Percentiles rank a stretch among this genome's conserved stretches.
phyloP scores from a whole-genome alignment of 2,113 vertebrate genomes.

The Anoura caudifer region DNA sequence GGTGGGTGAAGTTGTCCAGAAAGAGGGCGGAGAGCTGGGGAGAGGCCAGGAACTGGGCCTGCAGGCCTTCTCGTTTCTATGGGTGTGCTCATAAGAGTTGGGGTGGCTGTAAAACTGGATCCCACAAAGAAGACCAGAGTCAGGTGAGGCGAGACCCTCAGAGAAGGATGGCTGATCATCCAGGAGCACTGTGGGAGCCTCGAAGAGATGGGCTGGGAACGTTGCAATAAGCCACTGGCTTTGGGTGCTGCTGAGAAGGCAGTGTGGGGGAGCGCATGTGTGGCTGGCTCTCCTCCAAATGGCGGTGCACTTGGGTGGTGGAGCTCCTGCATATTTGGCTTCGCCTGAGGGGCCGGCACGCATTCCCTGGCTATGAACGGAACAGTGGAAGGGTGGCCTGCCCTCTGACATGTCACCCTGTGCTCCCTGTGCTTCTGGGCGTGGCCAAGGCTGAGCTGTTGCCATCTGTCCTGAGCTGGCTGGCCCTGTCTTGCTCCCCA shows the following conservation, averaged over 20 bases:
- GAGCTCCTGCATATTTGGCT: background rate
- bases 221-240: background rate
- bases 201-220: background rate
- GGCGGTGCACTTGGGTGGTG: background rate
- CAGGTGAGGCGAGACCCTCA: background rate
- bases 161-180: background rate
- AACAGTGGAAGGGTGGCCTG: background rate
- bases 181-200: background rate
- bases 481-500: background rate
- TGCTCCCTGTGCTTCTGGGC: background rate
- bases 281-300: background rate
- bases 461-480: background rate
- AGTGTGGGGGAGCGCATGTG: accelerated
- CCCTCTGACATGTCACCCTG: background rate
- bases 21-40: background rate
- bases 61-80: background rate
- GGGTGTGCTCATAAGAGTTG: background rate
- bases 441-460: background rate
- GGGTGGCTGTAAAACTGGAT: background rate
- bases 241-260: background rate
- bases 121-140: background rate
- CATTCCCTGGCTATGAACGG: background rate
- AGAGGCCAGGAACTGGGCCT: background rate
- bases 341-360: background rate
- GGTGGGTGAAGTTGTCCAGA: background rate